A percentile compares a stretch with the other conserved stretches of the same genome.
Evolutionary conservation across 2,888 invertebrate genomes (phyloP).

Genomic region (Leptopilina syphax): DNA sequence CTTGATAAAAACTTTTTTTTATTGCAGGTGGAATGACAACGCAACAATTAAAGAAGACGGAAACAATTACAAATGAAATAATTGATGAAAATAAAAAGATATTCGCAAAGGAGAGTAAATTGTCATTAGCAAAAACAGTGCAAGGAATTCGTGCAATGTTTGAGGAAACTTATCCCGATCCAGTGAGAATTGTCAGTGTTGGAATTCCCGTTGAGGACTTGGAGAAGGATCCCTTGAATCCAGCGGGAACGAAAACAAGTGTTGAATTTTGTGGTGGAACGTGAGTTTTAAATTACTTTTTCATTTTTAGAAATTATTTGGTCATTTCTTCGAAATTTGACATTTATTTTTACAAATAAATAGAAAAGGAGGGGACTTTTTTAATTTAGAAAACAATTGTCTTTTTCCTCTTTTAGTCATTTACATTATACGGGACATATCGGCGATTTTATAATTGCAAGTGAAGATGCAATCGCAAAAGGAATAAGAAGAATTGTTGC

Average conservation of each 20-base stretch:
- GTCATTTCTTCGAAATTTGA: background rate
- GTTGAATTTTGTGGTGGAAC: conserved; percentile 99
- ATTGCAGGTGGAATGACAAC: conserved; percentile 87
- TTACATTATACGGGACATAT: conserved; percentile 94
- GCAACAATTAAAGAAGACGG: conserved; percentile 91
- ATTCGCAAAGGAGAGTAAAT: conserved; percentile 90
- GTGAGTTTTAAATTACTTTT: conserved; percentile 75
- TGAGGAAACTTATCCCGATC: conserved; percentile 99
- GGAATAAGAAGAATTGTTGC: conserved; percentile 98
- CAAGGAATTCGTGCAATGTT: conserved; percentile 97
- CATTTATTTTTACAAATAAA: background rate
- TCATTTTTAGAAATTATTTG: too few species aligned
- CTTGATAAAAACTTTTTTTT: background rate
- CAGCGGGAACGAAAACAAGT: conserved; percentile 89
- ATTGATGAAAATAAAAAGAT: conserved; percentile 88
- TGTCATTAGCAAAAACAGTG: conserved; percentile 93
- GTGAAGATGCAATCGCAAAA: conserved; percentile 99
- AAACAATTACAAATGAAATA: conserved; percentile 87
- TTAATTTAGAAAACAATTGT: background rate
- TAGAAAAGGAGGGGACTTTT: background rate
- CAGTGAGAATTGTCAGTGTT: conserved; percentile 94
- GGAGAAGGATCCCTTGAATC: conserved; percentile 89
- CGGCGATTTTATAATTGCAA: conserved; percentile 95
- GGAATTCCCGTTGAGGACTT: conserved; percentile 95
- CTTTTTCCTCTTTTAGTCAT: conserved; percentile 79